A percentile compares a stretch with the other conserved stretches of the same genome.
These are phyloP conservation scores for Apus apus DNA, from an alignment of 2,113 vertebrate genomes.

Conservation along the genomic window DNA sequence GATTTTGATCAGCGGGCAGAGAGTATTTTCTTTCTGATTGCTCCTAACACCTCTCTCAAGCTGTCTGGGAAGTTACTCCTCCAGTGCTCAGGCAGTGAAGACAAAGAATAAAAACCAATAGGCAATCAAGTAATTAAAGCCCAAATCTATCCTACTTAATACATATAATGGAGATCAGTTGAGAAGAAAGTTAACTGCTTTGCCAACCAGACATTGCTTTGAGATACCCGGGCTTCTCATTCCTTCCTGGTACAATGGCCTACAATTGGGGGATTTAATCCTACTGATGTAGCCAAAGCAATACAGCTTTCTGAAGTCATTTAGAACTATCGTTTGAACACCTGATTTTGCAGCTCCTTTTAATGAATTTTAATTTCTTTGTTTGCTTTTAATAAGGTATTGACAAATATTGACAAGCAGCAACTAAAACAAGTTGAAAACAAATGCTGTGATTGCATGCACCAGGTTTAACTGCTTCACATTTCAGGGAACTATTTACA, in stretches of 20 bases:
- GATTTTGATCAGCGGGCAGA: neutral
- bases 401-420: neutral
- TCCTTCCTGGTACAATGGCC: neutral
- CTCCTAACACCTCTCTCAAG: neutral
- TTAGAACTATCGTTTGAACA: neutral
- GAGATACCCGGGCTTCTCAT: neutral
- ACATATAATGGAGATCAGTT: neutral
- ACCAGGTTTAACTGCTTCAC: neutral
- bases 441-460: neutral
- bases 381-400: neutral
- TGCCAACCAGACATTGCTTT: neutral
- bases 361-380: constrained; percentile 32
- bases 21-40: neutral
- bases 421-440: constrained; percentile 19
- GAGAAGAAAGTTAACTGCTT: neutral
- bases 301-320: neutral
- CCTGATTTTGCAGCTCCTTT: constrained; percentile 18
- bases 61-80: neutral
- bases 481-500: neutral
- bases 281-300: neutral
- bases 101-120: neutral
- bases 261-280: neutral
- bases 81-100: neutral
- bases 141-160: neutral
- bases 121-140: neutral